phyloP scores from a whole-genome alignment of 2,888 invertebrate genomes.

The Melangyna quadrimaculata region DNA sequence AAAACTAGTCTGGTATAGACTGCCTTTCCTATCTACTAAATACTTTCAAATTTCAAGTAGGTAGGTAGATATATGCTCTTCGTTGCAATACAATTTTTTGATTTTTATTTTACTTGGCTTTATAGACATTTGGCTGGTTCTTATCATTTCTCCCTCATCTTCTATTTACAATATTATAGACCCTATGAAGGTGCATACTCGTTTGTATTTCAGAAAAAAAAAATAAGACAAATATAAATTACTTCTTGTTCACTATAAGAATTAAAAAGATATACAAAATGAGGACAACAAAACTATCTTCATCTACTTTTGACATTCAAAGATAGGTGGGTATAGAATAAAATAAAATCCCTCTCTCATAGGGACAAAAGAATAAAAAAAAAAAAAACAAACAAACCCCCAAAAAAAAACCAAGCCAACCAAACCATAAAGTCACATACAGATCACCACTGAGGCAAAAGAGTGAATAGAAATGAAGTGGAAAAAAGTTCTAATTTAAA shows the following conservation, averaged over 20 bases:
- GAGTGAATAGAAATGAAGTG: slow-evolving; percentile 40
- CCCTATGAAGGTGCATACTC: slow-evolving; percentile 47
- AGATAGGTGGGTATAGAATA: slow-evolving; percentile 22
- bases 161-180: slow-evolving; percentile 53
- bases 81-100: neutral
- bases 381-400: slow-evolving; percentile 2
- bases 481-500: slow-evolving; percentile 71
- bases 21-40: neutral
- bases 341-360: slow-evolving; percentile 12
- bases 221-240: neutral
- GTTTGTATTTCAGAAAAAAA: neutral
- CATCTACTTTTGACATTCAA: slow-evolving; percentile 70
- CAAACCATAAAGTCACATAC: neutral
- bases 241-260: neutral
- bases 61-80: neutral
- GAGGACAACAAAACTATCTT: slow-evolving; percentile 48
- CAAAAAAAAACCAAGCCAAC: neutral
- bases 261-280: slow-evolving; percentile 12
- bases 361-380: slow-evolving; percentile 1
- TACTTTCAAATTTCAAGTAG: neutral
- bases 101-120: slow-evolving; percentile 60
- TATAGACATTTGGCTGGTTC: slow-evolving; percentile 64
- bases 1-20: neutral
- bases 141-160: slow-evolving; percentile 50
- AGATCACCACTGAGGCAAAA: neutral